Evolutionary conservation across 2,888 invertebrate species (phyloP).

Genomic region (Tetragnatha montana): DNA sequence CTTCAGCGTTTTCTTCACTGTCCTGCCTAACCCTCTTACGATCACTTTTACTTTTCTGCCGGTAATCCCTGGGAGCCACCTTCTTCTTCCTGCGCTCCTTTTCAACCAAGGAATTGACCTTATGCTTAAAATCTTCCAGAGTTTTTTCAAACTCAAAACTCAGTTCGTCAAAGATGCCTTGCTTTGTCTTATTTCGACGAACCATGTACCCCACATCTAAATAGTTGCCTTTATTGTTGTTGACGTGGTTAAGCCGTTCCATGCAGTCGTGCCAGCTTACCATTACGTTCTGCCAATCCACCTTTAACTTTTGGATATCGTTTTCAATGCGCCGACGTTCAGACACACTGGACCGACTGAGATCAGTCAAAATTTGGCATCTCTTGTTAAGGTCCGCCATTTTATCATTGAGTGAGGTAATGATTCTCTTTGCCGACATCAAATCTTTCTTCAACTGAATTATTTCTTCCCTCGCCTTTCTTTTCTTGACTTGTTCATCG

Average conservation of each 20-base stretch:
- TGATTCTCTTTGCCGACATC: slow-evolving; percentile 55
- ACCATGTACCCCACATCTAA: slow-evolving; percentile 71
- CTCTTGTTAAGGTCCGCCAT: slow-evolving; percentile 59
- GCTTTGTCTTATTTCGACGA: slow-evolving; percentile 66
- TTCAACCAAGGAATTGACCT: slow-evolving; percentile 54
- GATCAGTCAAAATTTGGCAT: slow-evolving; percentile 61
- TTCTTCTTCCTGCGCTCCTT: slow-evolving; percentile 54
- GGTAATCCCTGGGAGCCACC: slow-evolving; percentile 51
- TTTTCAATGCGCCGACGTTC: slow-evolving; percentile 60
- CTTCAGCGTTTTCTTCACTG: slow-evolving; percentile 60
- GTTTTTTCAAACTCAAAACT: slow-evolving; percentile 70
- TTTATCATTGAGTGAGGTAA: slow-evolving; percentile 63
- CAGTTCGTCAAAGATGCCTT: slow-evolving; percentile 68
- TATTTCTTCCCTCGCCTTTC: slow-evolving; percentile 68
- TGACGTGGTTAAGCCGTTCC: slow-evolving; percentile 90
- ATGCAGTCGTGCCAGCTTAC: slow-evolving; percentile 83
- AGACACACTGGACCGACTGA: slow-evolving; percentile 65
- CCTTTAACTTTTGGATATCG: slow-evolving; percentile 57
- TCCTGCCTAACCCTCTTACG: slow-evolving; percentile 58
- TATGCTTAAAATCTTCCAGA: slow-evolving; percentile 65
- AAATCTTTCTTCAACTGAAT: slow-evolving; percentile 67
- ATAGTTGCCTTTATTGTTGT: slow-evolving; percentile 69
- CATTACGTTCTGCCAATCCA: slow-evolving; percentile 58
- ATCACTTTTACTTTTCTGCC: slow-evolving; percentile 56
- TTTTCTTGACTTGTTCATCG: slow-evolving; percentile 67